Conservation (phyloP, 2,888 invertebrate genomes). For the Esperia sulphurella region DNA sequence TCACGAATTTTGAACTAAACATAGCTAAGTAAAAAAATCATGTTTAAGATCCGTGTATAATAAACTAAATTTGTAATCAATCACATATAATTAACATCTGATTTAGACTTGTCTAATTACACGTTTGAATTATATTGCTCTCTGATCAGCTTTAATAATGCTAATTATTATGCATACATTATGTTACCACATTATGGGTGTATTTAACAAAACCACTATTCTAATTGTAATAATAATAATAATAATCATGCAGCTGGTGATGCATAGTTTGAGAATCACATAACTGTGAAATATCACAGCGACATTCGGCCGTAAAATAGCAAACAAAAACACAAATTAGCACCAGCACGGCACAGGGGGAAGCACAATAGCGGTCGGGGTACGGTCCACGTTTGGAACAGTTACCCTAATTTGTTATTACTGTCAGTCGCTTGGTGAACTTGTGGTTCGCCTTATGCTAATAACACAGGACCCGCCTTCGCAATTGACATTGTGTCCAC, state of each 20-base stretch:
- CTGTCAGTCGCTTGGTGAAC: constrained; percentile 48
- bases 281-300: constrained; percentile 34
- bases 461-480: constrained; percentile 39
- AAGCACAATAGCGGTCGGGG: constrained; percentile 45
- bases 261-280: constrained; percentile 7
- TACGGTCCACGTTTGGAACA: constrained; percentile 41
- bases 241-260: too few species aligned
- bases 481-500: constrained; percentile 25
- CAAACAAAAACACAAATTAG: constrained; percentile 72
- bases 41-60: too few species aligned
- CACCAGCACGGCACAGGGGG: constrained; percentile 35
- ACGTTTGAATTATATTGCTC: too few species aligned
- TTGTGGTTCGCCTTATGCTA: constrained; percentile 60
- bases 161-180: too few species aligned
- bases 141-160: too few species aligned
- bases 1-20: too few species aligned
- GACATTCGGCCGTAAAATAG: constrained; percentile 52
- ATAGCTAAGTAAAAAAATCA: too few species aligned
- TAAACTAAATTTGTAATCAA: too few species aligned
- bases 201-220: too few species aligned
- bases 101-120: too few species aligned
- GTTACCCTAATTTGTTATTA: constrained; percentile 72
- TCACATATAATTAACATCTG: too few species aligned
- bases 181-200: too few species aligned
- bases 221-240: background rate